Evolutionary conservation across 2,888 invertebrate species (phyloP).

Genomic region (Drosophila suboccidentalis): DNA sequence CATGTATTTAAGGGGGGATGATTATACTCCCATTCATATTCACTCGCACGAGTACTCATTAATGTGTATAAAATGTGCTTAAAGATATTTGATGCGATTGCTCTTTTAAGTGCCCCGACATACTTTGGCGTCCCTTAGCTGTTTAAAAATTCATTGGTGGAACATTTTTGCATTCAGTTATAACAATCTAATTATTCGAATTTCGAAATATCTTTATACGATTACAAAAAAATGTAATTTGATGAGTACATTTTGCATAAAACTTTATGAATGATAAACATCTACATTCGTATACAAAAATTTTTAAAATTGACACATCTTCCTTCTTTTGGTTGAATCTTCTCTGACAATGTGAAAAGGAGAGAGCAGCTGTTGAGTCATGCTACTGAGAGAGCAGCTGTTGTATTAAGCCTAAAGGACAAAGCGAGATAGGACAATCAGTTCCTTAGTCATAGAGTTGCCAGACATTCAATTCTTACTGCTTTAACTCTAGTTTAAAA

Average conservation of each 20-base stretch:
- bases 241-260: background rate
- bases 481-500: too few species aligned
- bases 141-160: conserved; percentile 11
- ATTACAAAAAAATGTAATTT: conserved; percentile 1
- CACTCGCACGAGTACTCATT: conserved; percentile 37
- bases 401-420: background rate
- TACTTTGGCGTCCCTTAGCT: conserved; percentile 20
- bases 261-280: background rate
- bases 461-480: background rate
- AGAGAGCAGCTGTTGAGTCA: background rate
- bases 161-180: conserved; percentile 15
- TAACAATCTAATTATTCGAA: conserved; percentile 16
- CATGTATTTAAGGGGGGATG: conserved; percentile 19
- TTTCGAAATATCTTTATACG: conserved; percentile 10
- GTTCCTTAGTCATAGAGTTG: background rate
- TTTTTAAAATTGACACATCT: background rate
- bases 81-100: conserved; percentile 53
- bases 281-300: background rate
- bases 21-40: conserved; percentile 32
- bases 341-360: background rate
- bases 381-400: background rate
- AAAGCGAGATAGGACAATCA: conserved; percentile 4
- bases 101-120: conserved; percentile 52
- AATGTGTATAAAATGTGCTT: conserved; percentile 49
- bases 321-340: background rate